Evolutionary conservation across 2,113 vertebrate species (phyloP).

Genomic region (Leucopternis melanops): DNA sequence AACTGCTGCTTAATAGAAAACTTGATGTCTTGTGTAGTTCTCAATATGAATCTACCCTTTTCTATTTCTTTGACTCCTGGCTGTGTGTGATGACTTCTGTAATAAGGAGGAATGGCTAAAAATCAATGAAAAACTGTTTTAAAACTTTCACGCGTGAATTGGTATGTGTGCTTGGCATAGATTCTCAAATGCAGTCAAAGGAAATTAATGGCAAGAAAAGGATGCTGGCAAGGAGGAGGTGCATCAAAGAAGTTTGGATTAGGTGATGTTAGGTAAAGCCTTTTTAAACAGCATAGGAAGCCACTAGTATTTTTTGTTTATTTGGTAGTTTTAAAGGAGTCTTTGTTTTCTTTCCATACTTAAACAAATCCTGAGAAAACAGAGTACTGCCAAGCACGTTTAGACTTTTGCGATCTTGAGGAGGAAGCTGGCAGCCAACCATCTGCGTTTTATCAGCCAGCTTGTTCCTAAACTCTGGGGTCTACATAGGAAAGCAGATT

Average conservation of each 20-base stretch:
- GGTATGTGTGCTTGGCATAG: constrained; percentile 15
- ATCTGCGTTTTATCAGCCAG: neutral
- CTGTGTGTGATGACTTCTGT: constrained; percentile 9
- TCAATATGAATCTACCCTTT: neutral
- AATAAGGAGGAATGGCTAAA: constrained; percentile 35
- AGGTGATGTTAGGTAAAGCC: neutral
- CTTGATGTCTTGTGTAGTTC: constrained; percentile 4
- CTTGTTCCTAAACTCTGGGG: constrained; percentile 1
- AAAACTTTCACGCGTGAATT: neutral
- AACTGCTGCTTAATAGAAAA: constrained; percentile 19
- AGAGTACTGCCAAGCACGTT: neutral
- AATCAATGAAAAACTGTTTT: constrained; percentile 41
- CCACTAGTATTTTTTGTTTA: neutral
- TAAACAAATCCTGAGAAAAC: neutral
- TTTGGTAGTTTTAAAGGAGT: neutral
- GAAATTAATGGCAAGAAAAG: constrained; percentile 20
- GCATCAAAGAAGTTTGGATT: neutral
- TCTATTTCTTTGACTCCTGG: neutral
- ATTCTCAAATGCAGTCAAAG: neutral
- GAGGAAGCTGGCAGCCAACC: neutral
- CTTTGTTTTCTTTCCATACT: neutral
- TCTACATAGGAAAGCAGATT: neutral
- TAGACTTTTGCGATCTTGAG: neutral
- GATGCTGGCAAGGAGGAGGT: neutral
- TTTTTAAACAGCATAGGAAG: neutral